A percentile compares a stretch with the other conserved stretches of the same genome.
Evolutionary conservation across 2,797 vertebrate species (phyloP).

Genomic region (Ctenosaura bakeri): DNA sequence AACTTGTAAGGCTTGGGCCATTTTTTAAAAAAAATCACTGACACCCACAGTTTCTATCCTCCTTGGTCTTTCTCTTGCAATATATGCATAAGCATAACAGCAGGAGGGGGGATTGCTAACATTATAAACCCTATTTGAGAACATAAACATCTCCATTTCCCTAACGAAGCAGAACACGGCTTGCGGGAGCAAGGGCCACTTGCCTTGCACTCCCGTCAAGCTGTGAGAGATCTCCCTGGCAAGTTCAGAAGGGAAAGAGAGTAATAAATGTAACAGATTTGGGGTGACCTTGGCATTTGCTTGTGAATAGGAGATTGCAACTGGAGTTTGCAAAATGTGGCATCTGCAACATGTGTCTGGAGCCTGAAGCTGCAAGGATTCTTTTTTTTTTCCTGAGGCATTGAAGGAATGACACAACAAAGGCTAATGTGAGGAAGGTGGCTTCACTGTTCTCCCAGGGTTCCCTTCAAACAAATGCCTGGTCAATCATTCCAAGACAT

Average conservation of each 20-base stretch:
- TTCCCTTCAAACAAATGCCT: neutral
- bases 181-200: neutral
- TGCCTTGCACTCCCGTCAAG: neutral
- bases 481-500: no score
- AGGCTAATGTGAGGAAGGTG: conserved; percentile 3
- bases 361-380: neutral
- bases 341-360: neutral
- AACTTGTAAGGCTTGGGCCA: conserved; percentile 4
- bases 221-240: neutral
- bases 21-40: conserved; percentile 12
- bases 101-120: conserved; percentile 26
- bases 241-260: conserved; percentile 24
- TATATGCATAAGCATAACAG: no score
- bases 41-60: neutral
- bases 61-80: conserved; percentile 41
- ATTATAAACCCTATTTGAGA: neutral
- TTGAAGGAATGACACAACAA: neutral
- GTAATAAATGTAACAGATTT: neutral
- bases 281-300: neutral
- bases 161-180: neutral
- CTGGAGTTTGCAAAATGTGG: neutral
- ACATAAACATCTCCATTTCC: conserved; percentile 16
- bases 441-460: conserved; percentile 32
- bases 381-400: neutral
- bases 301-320: neutral